Base-by-base conservation (phyloP, 2,888 invertebrate genomes). In the Cecidostiba fungosa region DNA sequence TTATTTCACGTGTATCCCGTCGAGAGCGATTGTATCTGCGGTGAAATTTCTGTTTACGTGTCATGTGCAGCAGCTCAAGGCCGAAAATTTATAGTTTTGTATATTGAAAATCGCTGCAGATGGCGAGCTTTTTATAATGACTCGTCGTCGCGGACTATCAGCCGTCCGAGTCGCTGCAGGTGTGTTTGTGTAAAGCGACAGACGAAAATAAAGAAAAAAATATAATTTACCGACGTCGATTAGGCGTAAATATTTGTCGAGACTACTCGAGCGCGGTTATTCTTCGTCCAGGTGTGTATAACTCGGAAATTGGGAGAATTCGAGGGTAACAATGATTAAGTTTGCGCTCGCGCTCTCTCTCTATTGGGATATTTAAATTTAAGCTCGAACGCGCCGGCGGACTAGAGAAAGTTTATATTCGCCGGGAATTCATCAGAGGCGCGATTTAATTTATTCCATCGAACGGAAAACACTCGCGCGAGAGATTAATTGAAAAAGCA, bases 211-310 rank as follows among this genome's bases (percentile, higher is more conserved):
- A 32, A 29, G 19, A 5, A 69, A 77, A 62, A 62, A 62, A 62
- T 39, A 77, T 62, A 77, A 39, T 77, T 77, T 39, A 19, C 39
- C 72, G 72, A 23, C 54, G 54, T 36, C 39, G 43, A 72, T 72
- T 72, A 43, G 14, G 23, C 43, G 39, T 72, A 43, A 72, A 43
- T 39, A 43, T 43, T 39, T 39, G 72, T 8, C 19, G 70, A 62
- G 47, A 47, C 47, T 4, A 47, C 54, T 54, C 54, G 54, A n/a
- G 54, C 54, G 54, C 16, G 2, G 47, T 4, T 14, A 47, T 47
- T 47, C 47, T 16, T 2, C 54, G 54, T 54, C 54, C 72, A 72
- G 72, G 43, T 72, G 72, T 43, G 14, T 10, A 19, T 4, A 2
- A 23, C 4, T 12, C 19, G 29, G 29, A 69, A 69, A 32, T 69